Evolutionary conservation across 2,113 vertebrate species (phyloP).

Genomic region (Aleadryas rufinucha): DNA sequence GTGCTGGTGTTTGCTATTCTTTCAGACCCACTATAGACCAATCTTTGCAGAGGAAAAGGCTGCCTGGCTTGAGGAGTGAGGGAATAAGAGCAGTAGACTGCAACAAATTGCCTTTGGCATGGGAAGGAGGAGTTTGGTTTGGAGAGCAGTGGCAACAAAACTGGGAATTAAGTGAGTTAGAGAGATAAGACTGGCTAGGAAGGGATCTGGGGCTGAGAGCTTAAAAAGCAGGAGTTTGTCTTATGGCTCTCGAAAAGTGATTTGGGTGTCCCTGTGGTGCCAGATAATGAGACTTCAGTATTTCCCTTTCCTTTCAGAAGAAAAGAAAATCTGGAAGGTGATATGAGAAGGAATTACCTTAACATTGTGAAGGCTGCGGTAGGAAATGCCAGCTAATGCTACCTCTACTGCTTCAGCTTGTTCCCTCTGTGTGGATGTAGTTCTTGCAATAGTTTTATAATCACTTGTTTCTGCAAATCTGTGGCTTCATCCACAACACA

Average conservation of each 20-base stretch:
- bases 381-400: background rate
- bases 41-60: background rate
- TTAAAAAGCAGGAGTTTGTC: background rate
- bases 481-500: background rate
- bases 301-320: background rate
- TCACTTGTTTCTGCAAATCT: background rate
- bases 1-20: background rate
- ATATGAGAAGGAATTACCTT: background rate
- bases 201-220: background rate
- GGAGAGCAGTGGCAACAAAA: background rate
- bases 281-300: background rate
- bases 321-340: background rate
- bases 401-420: background rate
- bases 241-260: background rate
- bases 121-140: background rate
- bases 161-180: background rate
- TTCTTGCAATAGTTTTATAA: background rate
- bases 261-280: background rate
- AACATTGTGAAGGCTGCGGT: rapidly evolving
- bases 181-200: background rate
- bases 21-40: background rate
- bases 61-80: background rate
- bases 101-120: constrained; percentile 6
- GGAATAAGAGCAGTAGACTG: constrained; percentile 19
- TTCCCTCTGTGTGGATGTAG: background rate